phyloP scores from a whole-genome alignment of 2,113 vertebrate species.

The Prochilodus magdalenae region DNA sequence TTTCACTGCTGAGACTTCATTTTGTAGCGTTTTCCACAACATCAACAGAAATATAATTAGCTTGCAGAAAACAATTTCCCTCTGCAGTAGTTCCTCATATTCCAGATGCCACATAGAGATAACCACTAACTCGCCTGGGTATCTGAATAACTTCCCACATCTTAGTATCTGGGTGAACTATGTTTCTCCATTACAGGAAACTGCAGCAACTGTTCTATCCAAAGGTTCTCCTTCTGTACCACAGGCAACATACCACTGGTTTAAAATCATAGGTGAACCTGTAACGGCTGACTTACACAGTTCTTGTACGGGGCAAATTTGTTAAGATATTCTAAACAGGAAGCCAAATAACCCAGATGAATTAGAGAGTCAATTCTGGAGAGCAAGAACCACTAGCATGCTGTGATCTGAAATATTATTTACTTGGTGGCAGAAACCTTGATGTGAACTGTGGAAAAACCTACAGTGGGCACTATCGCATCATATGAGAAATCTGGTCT shows the following conservation, averaged over 20 bases:
- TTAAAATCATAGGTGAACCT: conserved; percentile 12
- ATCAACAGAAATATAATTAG: conserved; percentile 5
- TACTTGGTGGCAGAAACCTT: not conserved
- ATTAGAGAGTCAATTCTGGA: not conserved
- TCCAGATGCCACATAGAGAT: not conserved
- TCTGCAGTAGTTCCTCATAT: conserved; percentile 13
- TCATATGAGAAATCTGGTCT: not conserved
- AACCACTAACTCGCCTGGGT: conserved; percentile 8
- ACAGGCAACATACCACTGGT: conserved; percentile 4
- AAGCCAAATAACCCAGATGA: not conserved
- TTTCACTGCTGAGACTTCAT: not conserved
- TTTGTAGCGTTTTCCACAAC: not conserved
- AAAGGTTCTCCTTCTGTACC: conserved; percentile 17
- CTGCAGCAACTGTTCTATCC: conserved; percentile 21
- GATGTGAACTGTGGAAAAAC: not conserved
- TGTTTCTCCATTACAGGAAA: not conserved
- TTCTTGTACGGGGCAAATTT: no score
- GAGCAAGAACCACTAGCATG: not conserved
- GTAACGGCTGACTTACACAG: no score
- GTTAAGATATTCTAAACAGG: not conserved
- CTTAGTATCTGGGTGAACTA: not conserved
- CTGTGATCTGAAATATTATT: not conserved
- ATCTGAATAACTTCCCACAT: conserved; percentile 5
- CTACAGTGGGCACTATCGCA: not conserved
- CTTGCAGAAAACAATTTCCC: not conserved